These are phyloP conservation scores for Entomobrya proxima DNA, from an alignment of 2,888 invertebrate genomes.

Conservation along the genomic window DNA sequence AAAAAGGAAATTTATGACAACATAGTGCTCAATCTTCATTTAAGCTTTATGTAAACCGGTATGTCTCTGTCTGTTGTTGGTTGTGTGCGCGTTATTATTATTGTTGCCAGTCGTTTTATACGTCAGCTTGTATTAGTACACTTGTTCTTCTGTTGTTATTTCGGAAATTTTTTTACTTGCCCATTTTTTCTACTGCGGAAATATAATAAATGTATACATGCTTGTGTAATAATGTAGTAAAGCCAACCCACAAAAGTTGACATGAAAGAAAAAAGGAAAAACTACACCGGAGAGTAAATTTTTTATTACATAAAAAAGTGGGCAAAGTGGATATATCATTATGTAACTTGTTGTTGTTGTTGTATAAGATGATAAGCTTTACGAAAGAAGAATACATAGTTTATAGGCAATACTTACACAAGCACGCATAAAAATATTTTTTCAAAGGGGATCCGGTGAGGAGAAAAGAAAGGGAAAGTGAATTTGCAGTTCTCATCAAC, in stretches of 20 bases:
- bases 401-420: neutral
- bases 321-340: neutral
- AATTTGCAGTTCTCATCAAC: slow-evolving; percentile 16
- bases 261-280: neutral
- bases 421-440: neutral
- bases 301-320: neutral
- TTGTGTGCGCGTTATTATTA: neutral
- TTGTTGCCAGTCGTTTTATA: neutral
- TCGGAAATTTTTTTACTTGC: neutral
- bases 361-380: neutral
- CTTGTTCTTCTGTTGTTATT: no score
- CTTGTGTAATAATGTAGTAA: no score
- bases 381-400: no score
- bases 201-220: neutral
- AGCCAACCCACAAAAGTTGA: slow-evolving; percentile 10
- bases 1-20: neutral
- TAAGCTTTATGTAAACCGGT: no score
- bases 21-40: neutral
- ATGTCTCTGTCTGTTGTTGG: neutral
- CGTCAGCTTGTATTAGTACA: slow-evolving; percentile 6
- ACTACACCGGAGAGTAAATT: neutral
- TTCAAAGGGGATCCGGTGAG: neutral
- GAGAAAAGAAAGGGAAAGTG: neutral
- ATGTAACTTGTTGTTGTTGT: neutral
- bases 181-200: neutral